phyloP scores from a whole-genome alignment of 1,140 invertebrate genomes.

The Drosophila melanogaster region DNA sequence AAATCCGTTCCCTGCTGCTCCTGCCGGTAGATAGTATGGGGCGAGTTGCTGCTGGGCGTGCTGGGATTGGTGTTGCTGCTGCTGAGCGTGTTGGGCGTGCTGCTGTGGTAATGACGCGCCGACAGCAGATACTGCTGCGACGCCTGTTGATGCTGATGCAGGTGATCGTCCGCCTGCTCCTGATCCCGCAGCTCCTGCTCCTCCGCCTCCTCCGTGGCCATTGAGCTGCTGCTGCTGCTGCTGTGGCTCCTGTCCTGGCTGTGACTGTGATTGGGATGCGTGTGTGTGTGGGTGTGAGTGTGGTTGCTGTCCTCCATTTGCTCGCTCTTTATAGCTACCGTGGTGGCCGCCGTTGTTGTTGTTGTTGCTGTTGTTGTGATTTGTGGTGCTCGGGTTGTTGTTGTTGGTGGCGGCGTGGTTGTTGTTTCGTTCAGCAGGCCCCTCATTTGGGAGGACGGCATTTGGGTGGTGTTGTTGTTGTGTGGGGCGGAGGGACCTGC shows the following conservation, averaged over 20 bases:
- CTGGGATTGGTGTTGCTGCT: constrained; percentile 60
- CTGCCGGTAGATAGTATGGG: constrained; percentile 68
- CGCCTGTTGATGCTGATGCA: constrained; percentile 60
- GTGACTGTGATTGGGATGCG: constrained; percentile 53
- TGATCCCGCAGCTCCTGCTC: constrained; percentile 46
- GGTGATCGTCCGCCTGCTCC: constrained; percentile 53
- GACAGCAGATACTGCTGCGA: constrained; percentile 64
- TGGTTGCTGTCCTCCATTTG: constrained; percentile 76
- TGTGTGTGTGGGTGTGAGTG: constrained; percentile 54
- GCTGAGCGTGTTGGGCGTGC: constrained; percentile 55
- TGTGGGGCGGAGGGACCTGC: constrained; percentile 90
- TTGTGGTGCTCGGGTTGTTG: constrained; percentile 68
- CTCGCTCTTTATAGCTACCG: constrained; percentile 66
- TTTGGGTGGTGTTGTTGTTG: constrained; percentile 85
- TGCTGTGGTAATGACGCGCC: constrained; percentile 68
- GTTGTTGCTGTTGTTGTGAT: constrained; percentile 72
- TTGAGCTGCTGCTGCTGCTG: constrained; percentile 66
- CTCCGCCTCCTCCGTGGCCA: constrained; percentile 64
- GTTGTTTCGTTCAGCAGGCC: constrained; percentile 91
- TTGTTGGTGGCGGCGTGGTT: constrained; percentile 71
- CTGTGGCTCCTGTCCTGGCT: constrained; percentile 62
- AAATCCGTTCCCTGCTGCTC: constrained; percentile 67
- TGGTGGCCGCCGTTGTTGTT: constrained; percentile 66
- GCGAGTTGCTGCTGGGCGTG: constrained; percentile 62
- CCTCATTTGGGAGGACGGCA: constrained; percentile 90